Base-by-base conservation (phyloP, 2,113 vertebrate species). In the Capreolus pygargus region DNA sequence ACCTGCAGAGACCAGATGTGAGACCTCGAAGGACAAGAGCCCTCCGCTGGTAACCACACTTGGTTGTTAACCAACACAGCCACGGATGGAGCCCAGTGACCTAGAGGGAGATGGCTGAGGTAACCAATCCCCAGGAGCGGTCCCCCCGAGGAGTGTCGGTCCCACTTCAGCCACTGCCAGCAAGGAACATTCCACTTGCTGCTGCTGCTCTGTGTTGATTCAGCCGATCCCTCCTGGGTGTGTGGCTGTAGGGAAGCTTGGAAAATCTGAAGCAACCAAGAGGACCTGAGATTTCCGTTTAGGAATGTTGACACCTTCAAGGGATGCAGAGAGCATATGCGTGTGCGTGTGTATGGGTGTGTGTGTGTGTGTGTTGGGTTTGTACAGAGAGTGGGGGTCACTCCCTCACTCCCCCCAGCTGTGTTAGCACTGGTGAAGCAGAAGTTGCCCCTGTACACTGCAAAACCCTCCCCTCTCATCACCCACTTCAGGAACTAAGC, bases 1-100 rank as follows among this genome's bases (percentile, higher is more conserved):
- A 96, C 39, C 79, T 94, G 64, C 58, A 90, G 92, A 96, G 95
- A 94, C 89, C 50, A 97, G 94, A 86, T 81, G 94, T 36, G 85
- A 97, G 97, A 97, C 74, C 64, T 98, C 86, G 9, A 89, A 96
- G 95, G 97, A 91, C 91, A 81, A 54, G 61, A 93, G 60, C 33
- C 47, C 60, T 92, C 70, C 6, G 17, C 25, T 89, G 94, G 93
- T 91, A 97, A 98, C 19, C 0, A 90, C 93, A 79, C 55, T 92
- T 97, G 89, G 93, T 97, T 97, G 93, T 96, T 96, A 97, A 96
- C 89, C 96, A 98, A 88, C 96, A 88, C 57, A 98, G 91, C 88
- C 79, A 45, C 95, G 93, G 95, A 91, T 70, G 7, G 45, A 60
- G 81, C 61, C 81, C 50, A 21, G 89, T 61, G 88, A 92, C 89